phyloP scores from a whole-genome alignment of 2,113 vertebrate species.

The Chionis minor region DNA sequence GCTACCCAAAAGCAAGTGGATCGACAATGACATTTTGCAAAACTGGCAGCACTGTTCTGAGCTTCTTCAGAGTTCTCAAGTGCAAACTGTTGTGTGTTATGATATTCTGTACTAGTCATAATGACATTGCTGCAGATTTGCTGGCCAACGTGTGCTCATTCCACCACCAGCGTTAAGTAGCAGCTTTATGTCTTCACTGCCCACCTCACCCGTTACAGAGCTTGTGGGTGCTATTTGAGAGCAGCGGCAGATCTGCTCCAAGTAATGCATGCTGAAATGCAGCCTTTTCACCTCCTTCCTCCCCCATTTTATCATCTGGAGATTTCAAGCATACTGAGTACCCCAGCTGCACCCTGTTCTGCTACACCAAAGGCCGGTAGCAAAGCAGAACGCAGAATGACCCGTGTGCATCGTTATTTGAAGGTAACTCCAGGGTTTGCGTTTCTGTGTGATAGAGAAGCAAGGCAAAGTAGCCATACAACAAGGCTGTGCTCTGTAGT shows the following conservation, averaged over 20 bases:
- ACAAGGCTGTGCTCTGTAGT: background rate
- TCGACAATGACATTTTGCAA: background rate
- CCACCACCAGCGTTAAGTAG: background rate
- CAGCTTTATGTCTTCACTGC: background rate
- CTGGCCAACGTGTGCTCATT: background rate
- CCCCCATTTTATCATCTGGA: background rate
- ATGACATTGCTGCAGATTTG: background rate
- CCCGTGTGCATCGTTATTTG: background rate
- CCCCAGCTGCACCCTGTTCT: background rate
- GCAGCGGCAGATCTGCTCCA: background rate
- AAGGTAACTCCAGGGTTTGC: background rate
- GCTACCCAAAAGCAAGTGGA: background rate
- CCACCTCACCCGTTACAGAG: background rate
- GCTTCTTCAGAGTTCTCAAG: background rate
- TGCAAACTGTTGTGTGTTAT: background rate
- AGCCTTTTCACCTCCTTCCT: background rate
- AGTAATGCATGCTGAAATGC: background rate
- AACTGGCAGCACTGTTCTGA: background rate
- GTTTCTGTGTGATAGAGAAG: background rate
- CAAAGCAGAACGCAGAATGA: background rate
- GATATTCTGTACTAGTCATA: background rate
- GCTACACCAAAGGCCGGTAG: background rate
- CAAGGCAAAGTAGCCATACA: background rate
- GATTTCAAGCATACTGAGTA: background rate
- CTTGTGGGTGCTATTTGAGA: background rate